Evolutionary conservation across 2,797 vertebrate genomes (phyloP).

Genomic region (Sebastes vulpes): DNA sequence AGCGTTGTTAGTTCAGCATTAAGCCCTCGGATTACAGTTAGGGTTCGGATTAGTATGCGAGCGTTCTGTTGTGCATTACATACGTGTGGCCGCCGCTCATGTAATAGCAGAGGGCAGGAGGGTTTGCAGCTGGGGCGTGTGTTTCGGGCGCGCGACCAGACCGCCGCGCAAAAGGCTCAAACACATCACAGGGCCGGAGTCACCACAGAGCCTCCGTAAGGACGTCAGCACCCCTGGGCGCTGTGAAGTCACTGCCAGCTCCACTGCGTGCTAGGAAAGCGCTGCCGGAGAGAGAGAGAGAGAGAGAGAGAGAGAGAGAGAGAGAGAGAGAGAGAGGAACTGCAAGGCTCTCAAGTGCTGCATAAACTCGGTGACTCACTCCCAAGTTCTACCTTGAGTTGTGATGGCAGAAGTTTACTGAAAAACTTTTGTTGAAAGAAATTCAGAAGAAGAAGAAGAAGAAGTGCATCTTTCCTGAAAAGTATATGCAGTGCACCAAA

Average conservation of each 20-base stretch:
- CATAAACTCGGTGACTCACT: slow-evolving; percentile 58
- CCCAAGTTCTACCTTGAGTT: slow-evolving; percentile 14
- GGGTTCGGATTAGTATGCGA: slow-evolving; percentile 11
- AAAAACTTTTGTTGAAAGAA: slow-evolving; percentile 11
- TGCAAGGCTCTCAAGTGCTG: slow-evolving; percentile 24
- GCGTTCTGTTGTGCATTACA: neutral
- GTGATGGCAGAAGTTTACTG: slow-evolving; percentile 7
- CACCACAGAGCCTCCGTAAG: slow-evolving; percentile 68
- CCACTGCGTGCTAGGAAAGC: slow-evolving; percentile 19
- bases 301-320: neutral
- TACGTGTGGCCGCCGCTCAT: slow-evolving; percentile 25
- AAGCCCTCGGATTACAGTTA: slow-evolving; percentile 21
- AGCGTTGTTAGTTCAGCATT: slow-evolving; percentile 11
- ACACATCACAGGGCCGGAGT: slow-evolving; percentile 82
- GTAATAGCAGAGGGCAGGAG: slow-evolving; percentile 46
- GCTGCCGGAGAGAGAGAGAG: neutral
- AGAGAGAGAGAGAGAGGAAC: neutral
- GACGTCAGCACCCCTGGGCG: slow-evolving; percentile 78
- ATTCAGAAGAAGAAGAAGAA: neutral
- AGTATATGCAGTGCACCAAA: neutral
- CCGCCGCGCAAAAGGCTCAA: slow-evolving; percentile 65
- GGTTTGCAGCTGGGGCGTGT: slow-evolving; percentile 75
- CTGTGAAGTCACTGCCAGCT: slow-evolving; percentile 71
- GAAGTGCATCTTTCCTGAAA: neutral
- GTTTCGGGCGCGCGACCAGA: slow-evolving; percentile 65